These are phyloP conservation scores for Trachelus tabidus DNA, from an alignment of 2,888 invertebrate genomes.

Conservation along the genomic window DNA sequence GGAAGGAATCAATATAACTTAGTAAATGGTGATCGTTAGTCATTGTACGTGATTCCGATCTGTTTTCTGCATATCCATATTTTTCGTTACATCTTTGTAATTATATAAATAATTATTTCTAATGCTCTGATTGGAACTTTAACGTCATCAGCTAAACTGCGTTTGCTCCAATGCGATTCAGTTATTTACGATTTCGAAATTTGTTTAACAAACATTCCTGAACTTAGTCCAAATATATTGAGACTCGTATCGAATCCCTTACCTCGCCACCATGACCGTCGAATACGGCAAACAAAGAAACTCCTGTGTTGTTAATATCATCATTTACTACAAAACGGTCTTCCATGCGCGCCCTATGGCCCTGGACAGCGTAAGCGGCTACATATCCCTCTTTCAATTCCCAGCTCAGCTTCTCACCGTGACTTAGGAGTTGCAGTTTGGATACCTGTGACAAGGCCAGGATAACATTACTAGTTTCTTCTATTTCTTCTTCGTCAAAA, in stretches of 20 bases:
- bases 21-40: not conserved
- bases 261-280: slow-evolving; percentile 96
- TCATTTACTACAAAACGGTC: slow-evolving; percentile 91
- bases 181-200: not conserved
- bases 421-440: slow-evolving; percentile 56
- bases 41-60: too few species aligned
- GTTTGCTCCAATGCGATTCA: not conserved
- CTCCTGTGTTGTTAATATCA: slow-evolving; percentile 85
- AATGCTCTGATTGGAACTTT: not conserved
- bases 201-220: not conserved
- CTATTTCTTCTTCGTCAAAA: not conserved
- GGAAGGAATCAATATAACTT: not conserved
- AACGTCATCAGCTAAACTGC: not conserved
- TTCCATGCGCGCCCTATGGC: slow-evolving; percentile 92
- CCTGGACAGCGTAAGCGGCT: slow-evolving; percentile 91
- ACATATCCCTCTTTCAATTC: slow-evolving; percentile 80
- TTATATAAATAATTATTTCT: not conserved
- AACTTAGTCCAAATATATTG: not conserved
- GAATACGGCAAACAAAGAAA: slow-evolving; percentile 91
- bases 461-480: not conserved
- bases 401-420: slow-evolving; percentile 75
- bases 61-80: too few species aligned
- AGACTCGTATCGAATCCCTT: slow-evolving; percentile 27
- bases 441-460: slow-evolving; percentile 41
- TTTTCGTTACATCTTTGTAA: too few species aligned